Evolutionary conservation across 2,797 vertebrate species (phyloP).

Genomic region (Mormyrops boulengeri): DNA sequence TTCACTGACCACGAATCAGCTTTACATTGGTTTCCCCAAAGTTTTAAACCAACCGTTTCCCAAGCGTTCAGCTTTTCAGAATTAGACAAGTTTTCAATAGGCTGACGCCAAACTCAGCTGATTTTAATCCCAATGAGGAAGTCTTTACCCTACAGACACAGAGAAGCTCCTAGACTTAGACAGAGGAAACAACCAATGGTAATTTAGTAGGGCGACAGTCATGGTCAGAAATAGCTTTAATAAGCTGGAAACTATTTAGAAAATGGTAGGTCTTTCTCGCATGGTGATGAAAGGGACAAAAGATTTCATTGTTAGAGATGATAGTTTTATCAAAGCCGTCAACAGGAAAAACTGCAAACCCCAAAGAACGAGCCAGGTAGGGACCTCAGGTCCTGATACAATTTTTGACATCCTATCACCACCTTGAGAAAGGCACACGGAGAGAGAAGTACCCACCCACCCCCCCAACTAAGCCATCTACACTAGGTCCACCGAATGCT

Average conservation of each 20-base stretch:
- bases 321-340: conserved; percentile 43
- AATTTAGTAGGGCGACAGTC: conserved; percentile 62
- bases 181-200: conserved; percentile 60
- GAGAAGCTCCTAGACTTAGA: conserved; percentile 46
- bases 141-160: conserved; percentile 49
- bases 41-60: background rate
- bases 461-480: background rate
- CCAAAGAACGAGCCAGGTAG: background rate
- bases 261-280: conserved; percentile 59
- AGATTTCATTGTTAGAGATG: conserved; percentile 59
- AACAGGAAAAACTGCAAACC: conserved; percentile 14
- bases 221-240: conserved; percentile 68
- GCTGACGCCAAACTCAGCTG: conserved; percentile 30
- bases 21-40: background rate
- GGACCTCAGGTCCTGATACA: background rate
- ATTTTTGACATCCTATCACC: background rate
- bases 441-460: background rate
- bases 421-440: background rate
- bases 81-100: background rate
- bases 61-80: background rate
- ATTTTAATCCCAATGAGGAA: conserved; percentile 44
- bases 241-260: conserved; percentile 73
- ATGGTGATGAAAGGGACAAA: conserved; percentile 60
- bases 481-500: background rate
- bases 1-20: background rate